These are phyloP conservation scores for Datnioides undecimradiatus DNA, from an alignment of 2,113 vertebrate genomes.

Conservation along the genomic window DNA sequence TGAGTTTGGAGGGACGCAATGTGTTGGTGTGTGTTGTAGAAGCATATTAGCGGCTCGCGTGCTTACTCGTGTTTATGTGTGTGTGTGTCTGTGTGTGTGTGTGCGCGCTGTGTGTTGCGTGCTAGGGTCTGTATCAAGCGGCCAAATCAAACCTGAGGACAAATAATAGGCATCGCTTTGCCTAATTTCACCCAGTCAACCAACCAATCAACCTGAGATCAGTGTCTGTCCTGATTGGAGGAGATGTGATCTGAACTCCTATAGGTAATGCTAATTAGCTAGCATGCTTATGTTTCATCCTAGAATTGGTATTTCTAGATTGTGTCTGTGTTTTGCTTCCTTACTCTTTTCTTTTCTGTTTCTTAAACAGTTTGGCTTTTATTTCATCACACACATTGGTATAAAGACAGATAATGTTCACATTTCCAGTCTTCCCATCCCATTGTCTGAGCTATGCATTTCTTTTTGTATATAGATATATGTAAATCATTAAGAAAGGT, in stretches of 20 bases:
- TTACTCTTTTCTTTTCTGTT: background rate
- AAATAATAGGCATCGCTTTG: conserved; percentile 73
- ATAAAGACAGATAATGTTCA: background rate
- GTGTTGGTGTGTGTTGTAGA: conserved; percentile 31
- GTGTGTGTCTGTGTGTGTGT: conserved; percentile 24
- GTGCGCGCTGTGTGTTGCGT: conserved; percentile 21
- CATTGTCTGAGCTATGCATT: background rate
- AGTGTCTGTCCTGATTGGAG: conserved; percentile 55
- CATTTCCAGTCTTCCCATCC: background rate
- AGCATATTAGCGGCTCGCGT: background rate
- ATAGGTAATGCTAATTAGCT: conserved; percentile 74
- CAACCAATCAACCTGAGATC: conserved; percentile 73
- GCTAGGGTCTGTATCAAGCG: conserved; percentile 58
- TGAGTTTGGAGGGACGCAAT: conserved; percentile 6
- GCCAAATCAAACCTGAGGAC: conserved; percentile 67
- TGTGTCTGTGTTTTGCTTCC: background rate
- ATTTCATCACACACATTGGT: background rate
- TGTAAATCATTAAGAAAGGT: background rate
- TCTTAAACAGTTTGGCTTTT: background rate
- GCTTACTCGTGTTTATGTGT: conserved; percentile 11
- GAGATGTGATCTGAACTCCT: conserved; percentile 70
- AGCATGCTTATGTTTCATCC: conserved; percentile 60
- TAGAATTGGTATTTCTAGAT: conserved; percentile 53
- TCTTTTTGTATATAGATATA: background rate
- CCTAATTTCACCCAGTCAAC: conserved; percentile 76